phyloP scores from a whole-genome alignment of 2,797 vertebrate species.

The Spinus pinus region DNA sequence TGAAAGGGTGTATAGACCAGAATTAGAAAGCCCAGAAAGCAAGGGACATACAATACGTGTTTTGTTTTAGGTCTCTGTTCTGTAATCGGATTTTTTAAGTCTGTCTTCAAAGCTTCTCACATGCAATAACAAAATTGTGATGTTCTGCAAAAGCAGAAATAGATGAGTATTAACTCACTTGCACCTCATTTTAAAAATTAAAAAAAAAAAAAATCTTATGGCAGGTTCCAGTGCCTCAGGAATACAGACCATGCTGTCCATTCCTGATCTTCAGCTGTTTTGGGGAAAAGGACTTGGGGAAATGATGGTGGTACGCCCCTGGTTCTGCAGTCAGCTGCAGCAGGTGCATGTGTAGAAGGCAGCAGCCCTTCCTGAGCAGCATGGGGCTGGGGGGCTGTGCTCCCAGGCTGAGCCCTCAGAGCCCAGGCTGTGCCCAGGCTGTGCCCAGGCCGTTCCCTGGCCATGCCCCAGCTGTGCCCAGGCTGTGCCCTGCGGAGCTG shows the following conservation, averaged over 20 bases:
- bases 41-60: neutral
- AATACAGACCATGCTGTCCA: neutral
- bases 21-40: neutral
- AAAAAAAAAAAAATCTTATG: neutral
- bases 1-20: neutral
- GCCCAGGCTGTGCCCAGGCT: no score
- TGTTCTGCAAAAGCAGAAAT: neutral
- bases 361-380: neutral
- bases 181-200: neutral
- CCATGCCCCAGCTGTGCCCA: no score
- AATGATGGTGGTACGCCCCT: neutral
- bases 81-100: neutral
- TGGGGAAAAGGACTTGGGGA: neutral
- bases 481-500: neutral
- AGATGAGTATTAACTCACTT: neutral
- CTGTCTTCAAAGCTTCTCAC: neutral
- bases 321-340: neutral
- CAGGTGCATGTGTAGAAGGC: neutral
- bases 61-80: neutral
- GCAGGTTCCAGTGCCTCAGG: neutral
- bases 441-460: no score
- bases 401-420: no score
- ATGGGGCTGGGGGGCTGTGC: neutral
- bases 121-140: neutral
- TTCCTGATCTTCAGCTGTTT: neutral